These are phyloP conservation scores for Anoplius nigerrimus DNA, from an alignment of 2,888 invertebrate genomes.

Conservation along the genomic window DNA sequence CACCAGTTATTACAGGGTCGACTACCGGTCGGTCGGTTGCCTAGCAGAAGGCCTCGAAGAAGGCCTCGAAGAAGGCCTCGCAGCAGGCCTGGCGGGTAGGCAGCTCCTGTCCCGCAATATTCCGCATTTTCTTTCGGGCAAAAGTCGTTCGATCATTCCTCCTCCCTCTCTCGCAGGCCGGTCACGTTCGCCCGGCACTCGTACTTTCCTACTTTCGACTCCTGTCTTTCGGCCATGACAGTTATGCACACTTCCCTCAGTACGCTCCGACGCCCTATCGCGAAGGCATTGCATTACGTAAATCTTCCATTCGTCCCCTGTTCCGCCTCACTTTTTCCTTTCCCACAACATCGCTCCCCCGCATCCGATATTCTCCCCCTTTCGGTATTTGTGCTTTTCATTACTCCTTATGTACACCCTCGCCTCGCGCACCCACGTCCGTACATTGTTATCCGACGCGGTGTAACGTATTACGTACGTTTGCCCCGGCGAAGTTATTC, in stretches of 20 bases:
- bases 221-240: not conserved
- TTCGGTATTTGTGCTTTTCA: no score
- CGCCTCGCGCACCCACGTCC: no score
- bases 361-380: no score
- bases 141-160: slow-evolving; percentile 25
- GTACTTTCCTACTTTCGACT: slow-evolving; percentile 9
- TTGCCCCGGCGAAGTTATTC: no score
- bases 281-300: no score
- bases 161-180: not conserved
- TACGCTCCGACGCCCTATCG: no score
- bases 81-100: slow-evolving; percentile 5
- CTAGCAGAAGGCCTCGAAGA: slow-evolving; percentile 24
- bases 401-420: no score
- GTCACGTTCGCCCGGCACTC: slow-evolving; percentile 13
- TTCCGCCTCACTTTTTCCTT: slow-evolving; percentile 15
- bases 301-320: no score
- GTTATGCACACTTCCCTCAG: no score
- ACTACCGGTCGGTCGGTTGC: slow-evolving; percentile 34
- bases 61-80: not conserved
- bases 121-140: slow-evolving; percentile 18
- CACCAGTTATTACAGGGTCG: slow-evolving; percentile 53
- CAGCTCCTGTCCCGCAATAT: not conserved
- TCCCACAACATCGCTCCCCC: not conserved
- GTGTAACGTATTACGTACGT: no score
- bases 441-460: no score